Base-by-base conservation (phyloP, 2,113 vertebrate genomes). In the Carettochelys insculpta region DNA sequence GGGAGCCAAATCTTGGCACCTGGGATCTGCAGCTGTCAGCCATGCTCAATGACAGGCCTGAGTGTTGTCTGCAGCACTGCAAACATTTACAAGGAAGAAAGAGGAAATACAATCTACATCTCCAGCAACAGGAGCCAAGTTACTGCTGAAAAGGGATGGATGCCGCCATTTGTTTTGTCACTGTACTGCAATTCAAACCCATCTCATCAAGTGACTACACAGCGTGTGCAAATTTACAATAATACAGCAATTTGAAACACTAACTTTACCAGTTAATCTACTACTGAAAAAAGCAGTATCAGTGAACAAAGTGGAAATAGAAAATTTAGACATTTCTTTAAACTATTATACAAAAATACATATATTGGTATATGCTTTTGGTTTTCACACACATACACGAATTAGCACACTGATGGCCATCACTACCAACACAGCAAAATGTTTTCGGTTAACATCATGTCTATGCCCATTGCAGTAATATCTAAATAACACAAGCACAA, bases 1-100 rank as follows among this genome's bases (percentile, higher is more conserved):
- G 51, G 0, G 4, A 94, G 79, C 58, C 90, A 94, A 86, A 83
- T 94, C 71, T 94, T 95, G 95, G 94, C 94, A 94, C 86, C 52
- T 2, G 2, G 76, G 71, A 87, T 84, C 75, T 86, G 92, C 89
- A 95, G 90, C 92, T 97, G 93, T 83, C 92, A 83, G 43, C 38
- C 48, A 83, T 29, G 53, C 52, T 94, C 71, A 89, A 11, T 51
- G 85, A 95, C 53, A 92, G 75, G 82, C 88, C 61, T 51, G 77
- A 82, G 82, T 92, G 90, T 87, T 90, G 80, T 86, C 68, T 79
- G 34, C 3, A 86, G 65, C 45, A 76, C 89, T 78, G 65, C 47
- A 89, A 95, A 93, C 80, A 87, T 54, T 16, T 83, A 41, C n/a
- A 53, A 77, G 29, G 90, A 94, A 58, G 81, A 87, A 77, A 94